These are phyloP conservation scores for Silurus asotus DNA, from an alignment of 2,113 vertebrate species.

Conservation along the genomic window DNA sequence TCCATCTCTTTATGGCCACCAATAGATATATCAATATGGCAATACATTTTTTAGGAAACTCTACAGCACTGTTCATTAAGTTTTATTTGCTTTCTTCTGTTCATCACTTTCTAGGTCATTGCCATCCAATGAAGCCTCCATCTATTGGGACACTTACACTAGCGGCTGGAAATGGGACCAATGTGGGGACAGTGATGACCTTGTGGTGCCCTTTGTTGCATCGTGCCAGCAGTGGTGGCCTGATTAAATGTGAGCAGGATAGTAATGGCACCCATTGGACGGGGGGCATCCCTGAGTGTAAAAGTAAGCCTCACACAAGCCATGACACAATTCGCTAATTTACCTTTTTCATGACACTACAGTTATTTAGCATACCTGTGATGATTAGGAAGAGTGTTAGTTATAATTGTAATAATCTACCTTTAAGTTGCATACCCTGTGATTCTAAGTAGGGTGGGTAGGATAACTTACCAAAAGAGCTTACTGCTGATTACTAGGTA, in stretches of 20 bases:
- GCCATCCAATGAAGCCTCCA: slow-evolving; percentile 70
- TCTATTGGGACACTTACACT: slow-evolving; percentile 73
- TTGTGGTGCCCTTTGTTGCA: slow-evolving; percentile 81
- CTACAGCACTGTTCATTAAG: neutral
- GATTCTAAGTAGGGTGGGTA: neutral
- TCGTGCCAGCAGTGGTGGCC: slow-evolving; percentile 72
- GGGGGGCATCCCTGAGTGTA: slow-evolving; percentile 75
- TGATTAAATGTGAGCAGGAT: slow-evolving; percentile 76
- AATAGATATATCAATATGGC: too few relatives aligned
- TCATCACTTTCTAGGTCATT: slow-evolving; percentile 69
- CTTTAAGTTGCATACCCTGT: neutral
- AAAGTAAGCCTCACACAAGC: slow-evolving; percentile 72
- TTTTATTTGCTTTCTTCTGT: neutral
- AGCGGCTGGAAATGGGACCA: slow-evolving; percentile 80
- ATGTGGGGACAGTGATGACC: slow-evolving; percentile 76
- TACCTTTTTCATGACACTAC: neutral
- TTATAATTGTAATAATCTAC: neutral
- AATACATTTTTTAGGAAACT: neutral
- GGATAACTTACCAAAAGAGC: neutral
- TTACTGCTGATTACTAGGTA: neutral
- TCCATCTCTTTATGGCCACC: too few relatives aligned
- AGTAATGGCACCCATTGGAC: slow-evolving; percentile 78
- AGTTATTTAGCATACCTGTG: neutral
- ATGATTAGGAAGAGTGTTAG: neutral
- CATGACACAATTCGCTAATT: neutral